Evolutionary conservation across 2,888 invertebrate genomes (phyloP).

Genomic region (Pegoplata infirma): DNA sequence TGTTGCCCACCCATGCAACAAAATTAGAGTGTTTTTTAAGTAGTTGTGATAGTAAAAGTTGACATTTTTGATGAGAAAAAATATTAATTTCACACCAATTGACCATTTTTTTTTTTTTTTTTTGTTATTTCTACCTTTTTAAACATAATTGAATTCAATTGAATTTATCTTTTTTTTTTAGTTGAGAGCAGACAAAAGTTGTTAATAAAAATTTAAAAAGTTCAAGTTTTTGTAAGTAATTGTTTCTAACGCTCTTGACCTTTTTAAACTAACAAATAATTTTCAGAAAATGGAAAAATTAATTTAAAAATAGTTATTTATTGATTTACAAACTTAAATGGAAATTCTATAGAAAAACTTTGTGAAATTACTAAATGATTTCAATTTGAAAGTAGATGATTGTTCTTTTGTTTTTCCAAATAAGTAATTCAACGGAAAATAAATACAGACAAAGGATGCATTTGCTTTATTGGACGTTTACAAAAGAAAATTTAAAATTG

Average conservation of each 20-base stretch:
- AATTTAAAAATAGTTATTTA: no score
- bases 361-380: no score
- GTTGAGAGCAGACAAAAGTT: slow-evolving; percentile 9
- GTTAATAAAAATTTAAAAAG: background rate
- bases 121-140: slow-evolving; percentile 14
- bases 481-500: no score
- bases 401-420: no score
- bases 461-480: no score
- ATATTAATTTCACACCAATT: slow-evolving; percentile 37
- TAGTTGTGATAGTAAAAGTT: slow-evolving; percentile 17
- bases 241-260: background rate
- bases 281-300: background rate
- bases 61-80: no score
- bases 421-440: no score
- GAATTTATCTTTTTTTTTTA: background rate
- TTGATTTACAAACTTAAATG: slow-evolving; percentile 47
- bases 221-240: no score
- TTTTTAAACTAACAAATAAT: background rate
- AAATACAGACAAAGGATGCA: no score
- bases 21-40: no score
- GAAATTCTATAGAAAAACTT: slow-evolving; percentile 3
- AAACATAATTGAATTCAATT: slow-evolving; percentile 41
- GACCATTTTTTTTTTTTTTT: no score
- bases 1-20: no score
- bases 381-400: background rate